Base-by-base conservation (phyloP, 2,113 vertebrate species). In the human (Homo sapiens) region DNA sequence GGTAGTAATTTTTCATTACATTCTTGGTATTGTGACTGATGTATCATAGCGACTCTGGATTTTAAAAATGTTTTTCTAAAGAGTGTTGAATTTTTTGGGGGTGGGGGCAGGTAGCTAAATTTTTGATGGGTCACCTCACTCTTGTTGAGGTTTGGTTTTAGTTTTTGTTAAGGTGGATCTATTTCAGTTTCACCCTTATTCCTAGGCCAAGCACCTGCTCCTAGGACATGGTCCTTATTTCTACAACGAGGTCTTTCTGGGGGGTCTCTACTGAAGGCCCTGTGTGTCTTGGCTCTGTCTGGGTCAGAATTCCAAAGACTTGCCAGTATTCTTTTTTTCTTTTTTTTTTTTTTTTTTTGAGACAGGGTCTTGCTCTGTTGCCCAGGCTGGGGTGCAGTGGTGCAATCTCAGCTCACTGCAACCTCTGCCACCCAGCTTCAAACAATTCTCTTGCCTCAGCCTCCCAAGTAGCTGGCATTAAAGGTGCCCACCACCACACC, bases 11-110 rank as follows among this genome's bases (percentile, higher is more conserved):
- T 89, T 93, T 81, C 68, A 70, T 94, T 89, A 75, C 52, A 32
- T 64, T 89, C 66, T 80, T 45, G 61, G 25, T 76, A 35, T 70
- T 89, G 68, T 57, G 84, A 96, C 45, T 81, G 89, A 92, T 94
- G 55, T 18, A 80, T 76, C 72, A 89, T 17, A 59, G 64, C 89
- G 48, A 73, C 30, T 66, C 32, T 75, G 45, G 64, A 38, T 50
- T 89, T 97, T 94, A 55, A 73, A 90, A 55, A 76, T 93, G 50
- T 76, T 86, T 93, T 78, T 52, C 66, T 64, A 61, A 88, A 86
- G 27, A 48, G 59, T 45, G 50, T 85, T 70, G 57, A 76, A 61
- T 93, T 90, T 93, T 93, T 76, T 52, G 43, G 66, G 43, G 43
- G 61, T 59, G 61, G 27, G 61, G 27, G 57, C 50, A 72, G 90